These are phyloP conservation scores for Adelognathus sp. DNA, from an alignment of 2,888 invertebrate species.

Conservation along the genomic window DNA sequence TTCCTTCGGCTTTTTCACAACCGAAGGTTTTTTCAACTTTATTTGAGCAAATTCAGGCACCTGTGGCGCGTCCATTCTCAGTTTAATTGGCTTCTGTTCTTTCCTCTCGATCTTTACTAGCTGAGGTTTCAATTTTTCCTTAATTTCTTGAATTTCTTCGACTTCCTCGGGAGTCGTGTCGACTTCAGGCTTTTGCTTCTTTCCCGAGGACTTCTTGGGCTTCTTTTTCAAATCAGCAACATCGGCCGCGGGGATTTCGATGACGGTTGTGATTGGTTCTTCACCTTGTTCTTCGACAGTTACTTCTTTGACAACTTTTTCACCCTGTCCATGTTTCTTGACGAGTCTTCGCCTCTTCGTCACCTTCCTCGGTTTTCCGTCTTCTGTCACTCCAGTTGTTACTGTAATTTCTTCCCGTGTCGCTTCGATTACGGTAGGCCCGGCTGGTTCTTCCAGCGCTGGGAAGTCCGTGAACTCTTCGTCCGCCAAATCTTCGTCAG, in stretches of 20 bases:
- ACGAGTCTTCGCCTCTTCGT: slow-evolving; percentile 63
- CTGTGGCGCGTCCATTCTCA: slow-evolving; percentile 83
- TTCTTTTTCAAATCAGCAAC: slow-evolving; percentile 61
- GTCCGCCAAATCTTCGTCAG: slow-evolving; percentile 43
- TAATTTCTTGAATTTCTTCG: slow-evolving; percentile 59
- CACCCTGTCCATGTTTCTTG: slow-evolving; percentile 61
- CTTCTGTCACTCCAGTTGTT: slow-evolving; percentile 77
- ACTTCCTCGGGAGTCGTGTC: slow-evolving; percentile 50
- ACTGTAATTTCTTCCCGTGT: slow-evolving; percentile 76
- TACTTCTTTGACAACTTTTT: slow-evolving; percentile 78
- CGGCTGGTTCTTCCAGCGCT: slow-evolving; percentile 58
- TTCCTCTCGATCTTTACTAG: slow-evolving; percentile 84
- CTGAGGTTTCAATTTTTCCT: slow-evolving; percentile 68
- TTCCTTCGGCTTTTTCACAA: slow-evolving; percentile 72
- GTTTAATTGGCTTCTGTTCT: slow-evolving; percentile 83
- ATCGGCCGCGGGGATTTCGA: slow-evolving; percentile 65
- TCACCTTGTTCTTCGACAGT: slow-evolving; percentile 72
- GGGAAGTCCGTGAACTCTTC: slow-evolving; percentile 28
- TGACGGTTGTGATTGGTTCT: slow-evolving; percentile 66
- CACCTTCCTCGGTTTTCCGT: slow-evolving; percentile 67
- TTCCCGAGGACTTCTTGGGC: slow-evolving; percentile 61
- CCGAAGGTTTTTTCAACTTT: slow-evolving; percentile 85
- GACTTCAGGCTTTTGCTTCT: slow-evolving; percentile 72
- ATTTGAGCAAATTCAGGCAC: slow-evolving; percentile 85
- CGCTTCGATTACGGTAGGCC: slow-evolving; percentile 48